These are phyloP conservation scores for Littorina saxatilis DNA, from an alignment of 1,140 invertebrate species.

Conservation along the genomic window DNA sequence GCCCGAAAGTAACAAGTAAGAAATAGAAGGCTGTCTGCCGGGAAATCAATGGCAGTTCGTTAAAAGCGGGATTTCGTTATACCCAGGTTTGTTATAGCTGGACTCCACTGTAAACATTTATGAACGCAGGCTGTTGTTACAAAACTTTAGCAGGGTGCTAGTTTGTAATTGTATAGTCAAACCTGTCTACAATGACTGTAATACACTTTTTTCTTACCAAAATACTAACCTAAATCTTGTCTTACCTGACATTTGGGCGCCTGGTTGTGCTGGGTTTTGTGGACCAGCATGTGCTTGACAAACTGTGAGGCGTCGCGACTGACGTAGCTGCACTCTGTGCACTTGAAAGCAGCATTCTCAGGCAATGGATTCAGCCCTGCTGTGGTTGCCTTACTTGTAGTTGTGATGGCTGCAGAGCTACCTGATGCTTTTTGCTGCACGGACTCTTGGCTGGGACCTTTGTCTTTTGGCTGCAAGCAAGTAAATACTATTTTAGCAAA, in stretches of 20 bases:
- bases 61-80: too few relatives aligned
- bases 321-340: conserved; percentile 62
- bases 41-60: too few relatives aligned
- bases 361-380: conserved; percentile 37
- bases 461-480: not conserved
- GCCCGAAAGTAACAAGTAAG: too few relatives aligned
- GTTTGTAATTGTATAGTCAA: too few relatives aligned
- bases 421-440: not conserved
- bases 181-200: too few relatives aligned
- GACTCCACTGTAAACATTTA: too few relatives aligned
- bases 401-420: not conserved
- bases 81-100: too few relatives aligned
- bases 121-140: too few relatives aligned
- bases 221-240: too few relatives aligned
- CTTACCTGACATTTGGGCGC: conserved; percentile 23
- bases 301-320: conserved; percentile 62
- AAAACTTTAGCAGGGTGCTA: too few relatives aligned
- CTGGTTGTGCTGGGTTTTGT: conserved; percentile 48
- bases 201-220: too few relatives aligned
- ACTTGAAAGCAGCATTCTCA: conserved; percentile 58
- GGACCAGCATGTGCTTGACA: conserved; percentile 67
- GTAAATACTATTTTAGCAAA: not conserved
- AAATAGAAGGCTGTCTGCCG: too few relatives aligned
- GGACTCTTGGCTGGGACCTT: not conserved
- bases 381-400: not conserved